Percentiles rank a stretch among this genome's conserved stretches.
Evolutionary conservation across 2,113 vertebrate species (phyloP).

Genomic region (Lamprotornis superbus): DNA sequence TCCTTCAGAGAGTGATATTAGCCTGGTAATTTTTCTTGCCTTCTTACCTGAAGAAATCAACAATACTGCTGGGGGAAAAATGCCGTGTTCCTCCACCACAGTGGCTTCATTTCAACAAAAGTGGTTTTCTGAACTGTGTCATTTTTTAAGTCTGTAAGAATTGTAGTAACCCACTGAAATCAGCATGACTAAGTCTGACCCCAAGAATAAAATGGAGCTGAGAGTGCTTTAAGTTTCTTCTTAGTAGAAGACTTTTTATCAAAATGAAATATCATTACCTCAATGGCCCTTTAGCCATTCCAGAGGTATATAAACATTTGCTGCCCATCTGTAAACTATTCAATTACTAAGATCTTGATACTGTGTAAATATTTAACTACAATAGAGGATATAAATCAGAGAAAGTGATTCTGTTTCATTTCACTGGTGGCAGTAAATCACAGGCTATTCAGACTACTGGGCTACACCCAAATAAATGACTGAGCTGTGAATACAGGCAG

Average conservation of each 20-base stretch:
- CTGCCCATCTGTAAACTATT: constrained; percentile 52
- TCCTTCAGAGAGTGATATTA: neutral
- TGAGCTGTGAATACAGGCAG: neutral
- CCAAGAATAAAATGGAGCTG: neutral
- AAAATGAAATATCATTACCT: constrained; percentile 42
- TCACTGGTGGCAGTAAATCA: constrained; percentile 35
- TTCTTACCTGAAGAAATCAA: neutral
- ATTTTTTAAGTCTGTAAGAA: neutral
- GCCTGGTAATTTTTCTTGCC: neutral
- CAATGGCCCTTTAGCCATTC: constrained; percentile 11
- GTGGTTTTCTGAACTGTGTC: neutral
- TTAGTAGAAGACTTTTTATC: neutral
- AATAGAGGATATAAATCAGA: constrained; percentile 34
- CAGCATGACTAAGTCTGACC: neutral
- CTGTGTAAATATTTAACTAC: constrained; percentile 58
- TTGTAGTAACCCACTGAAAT: neutral
- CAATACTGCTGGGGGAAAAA: neutral
- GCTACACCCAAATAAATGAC: constrained; percentile 23
- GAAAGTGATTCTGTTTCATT: constrained; percentile 44
- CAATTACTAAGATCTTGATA: constrained; percentile 50
- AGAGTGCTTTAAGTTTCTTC: neutral
- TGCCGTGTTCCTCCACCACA: neutral
- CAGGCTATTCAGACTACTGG: constrained; percentile 15
- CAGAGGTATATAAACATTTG: constrained; percentile 58
- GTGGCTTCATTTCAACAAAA: neutral